Base-by-base conservation (phyloP, 2,888 invertebrate species). In the Colostygia pectinataria region DNA sequence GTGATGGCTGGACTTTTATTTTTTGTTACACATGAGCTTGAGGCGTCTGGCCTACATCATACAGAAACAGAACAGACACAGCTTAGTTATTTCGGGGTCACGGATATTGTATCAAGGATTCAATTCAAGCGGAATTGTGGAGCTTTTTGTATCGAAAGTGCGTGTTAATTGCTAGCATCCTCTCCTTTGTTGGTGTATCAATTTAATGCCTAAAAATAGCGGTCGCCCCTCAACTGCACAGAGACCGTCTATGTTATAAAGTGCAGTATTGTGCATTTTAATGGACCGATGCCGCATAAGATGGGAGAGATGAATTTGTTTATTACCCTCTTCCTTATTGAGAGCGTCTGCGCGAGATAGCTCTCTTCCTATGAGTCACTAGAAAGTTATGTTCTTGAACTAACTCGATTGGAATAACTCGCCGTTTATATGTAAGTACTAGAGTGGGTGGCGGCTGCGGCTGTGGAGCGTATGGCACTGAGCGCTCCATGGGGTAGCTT, bases 261-360 rank as follows among this genome's bases (percentile, higher is more conserved):
- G 84, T 86, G 85, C 87, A 89, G 83, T 82, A 88, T 89, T 89
- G 88, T 89, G 87, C 88, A 83, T 83, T 87, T 86, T 86, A 89
- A 88, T 85, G 77, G 78, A 68, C 70, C 72, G 78, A 79, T 83
- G 86, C 84, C 80, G 80, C 86, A 82, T 83, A 86, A 88, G 89
- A 87, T 82, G 83, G 77, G 78, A 83, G 88, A 88, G 88, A 87
- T 88, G 90, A 88, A 87, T 89, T 89, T 86, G 87, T 89, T 90
- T 89, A 90, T 90, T 90, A 81, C 86, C 83, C 84, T 83, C 89
- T 89, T 90, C 90, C 90, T 90, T 87, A 90, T 90, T 89, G 90
- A 88, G 87, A 87, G 74, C 86, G 89, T 88, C 88, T 88, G 89
- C 66, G 74, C 78, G 71, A 84, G 88, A 89, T 89, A 84, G 85